Evolutionary conservation across 2,113 vertebrate species (phyloP).

Genomic region (Leucosticte australis): DNA sequence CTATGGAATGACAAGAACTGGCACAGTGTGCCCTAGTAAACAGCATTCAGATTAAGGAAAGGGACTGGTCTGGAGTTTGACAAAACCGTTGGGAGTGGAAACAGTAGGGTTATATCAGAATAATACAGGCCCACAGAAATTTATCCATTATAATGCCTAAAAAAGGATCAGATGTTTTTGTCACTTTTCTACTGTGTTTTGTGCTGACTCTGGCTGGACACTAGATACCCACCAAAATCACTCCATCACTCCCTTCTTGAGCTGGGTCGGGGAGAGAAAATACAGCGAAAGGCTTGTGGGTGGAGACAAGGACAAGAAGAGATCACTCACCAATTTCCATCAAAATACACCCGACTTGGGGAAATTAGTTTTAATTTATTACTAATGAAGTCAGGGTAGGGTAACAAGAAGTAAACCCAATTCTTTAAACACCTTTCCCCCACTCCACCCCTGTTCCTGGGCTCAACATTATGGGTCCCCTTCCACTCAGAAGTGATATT

Average conservation of each 20-base stretch:
- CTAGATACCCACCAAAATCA: neutral
- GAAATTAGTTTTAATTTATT: neutral
- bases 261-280: neutral
- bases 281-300: neutral
- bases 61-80: neutral
- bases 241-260: neutral
- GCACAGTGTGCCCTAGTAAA: neutral
- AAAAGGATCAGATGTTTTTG: accelerated
- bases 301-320: neutral
- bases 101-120: neutral
- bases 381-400: neutral
- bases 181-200: neutral
- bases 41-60: neutral
- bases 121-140: neutral
- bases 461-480: neutral
- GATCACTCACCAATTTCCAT: neutral
- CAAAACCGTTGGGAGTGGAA: neutral
- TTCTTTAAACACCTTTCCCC: neutral
- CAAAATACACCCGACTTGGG: accelerated
- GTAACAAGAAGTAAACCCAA: neutral
- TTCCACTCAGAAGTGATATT: neutral
- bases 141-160: neutral
- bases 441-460: neutral
- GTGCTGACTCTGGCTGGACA: neutral
- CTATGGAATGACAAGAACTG: neutral